Conservation (phyloP, 2,888 invertebrate genomes). For the Luffia ferchaultella region DNA sequence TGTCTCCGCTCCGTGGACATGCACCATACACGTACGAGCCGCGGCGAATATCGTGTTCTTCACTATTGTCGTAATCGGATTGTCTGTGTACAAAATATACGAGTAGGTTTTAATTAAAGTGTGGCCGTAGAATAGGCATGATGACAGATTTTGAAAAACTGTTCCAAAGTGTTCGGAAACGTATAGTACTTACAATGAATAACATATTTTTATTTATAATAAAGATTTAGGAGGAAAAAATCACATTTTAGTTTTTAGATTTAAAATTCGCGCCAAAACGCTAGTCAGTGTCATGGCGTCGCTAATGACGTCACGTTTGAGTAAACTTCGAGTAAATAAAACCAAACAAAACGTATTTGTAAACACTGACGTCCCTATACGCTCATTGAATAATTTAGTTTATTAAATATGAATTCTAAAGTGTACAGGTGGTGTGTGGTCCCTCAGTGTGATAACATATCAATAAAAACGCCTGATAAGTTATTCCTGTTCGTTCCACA, state of each 20-base stretch:
- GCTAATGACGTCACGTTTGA: too few species aligned
- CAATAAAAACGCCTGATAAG: too few species aligned
- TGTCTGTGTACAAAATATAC: constrained; percentile 25
- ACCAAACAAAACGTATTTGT: too few species aligned
- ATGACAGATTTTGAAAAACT: neutral
- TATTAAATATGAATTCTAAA: too few species aligned
- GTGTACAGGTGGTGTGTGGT: too few species aligned
- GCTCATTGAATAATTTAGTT: too few species aligned
- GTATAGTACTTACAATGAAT: neutral
- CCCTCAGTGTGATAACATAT: too few species aligned
- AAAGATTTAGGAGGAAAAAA: neutral
- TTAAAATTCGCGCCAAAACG: neutral
- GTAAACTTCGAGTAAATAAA: too few species aligned
- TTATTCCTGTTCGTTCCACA: too few species aligned
- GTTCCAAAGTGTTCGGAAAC: neutral
- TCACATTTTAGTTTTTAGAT: neutral
- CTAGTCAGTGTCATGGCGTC: too few species aligned
- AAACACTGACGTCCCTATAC: too few species aligned
- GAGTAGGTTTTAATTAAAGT: neutral
- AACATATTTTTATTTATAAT: neutral
- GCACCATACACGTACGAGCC: constrained; percentile 45
- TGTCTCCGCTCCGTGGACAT: constrained; percentile 37
- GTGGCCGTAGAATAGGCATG: neutral
- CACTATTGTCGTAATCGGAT: constrained; percentile 31
- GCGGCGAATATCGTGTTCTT: constrained; percentile 33